Base-by-base conservation (phyloP, 2,797 vertebrate genomes). In the Gambelia wislizenii region DNA sequence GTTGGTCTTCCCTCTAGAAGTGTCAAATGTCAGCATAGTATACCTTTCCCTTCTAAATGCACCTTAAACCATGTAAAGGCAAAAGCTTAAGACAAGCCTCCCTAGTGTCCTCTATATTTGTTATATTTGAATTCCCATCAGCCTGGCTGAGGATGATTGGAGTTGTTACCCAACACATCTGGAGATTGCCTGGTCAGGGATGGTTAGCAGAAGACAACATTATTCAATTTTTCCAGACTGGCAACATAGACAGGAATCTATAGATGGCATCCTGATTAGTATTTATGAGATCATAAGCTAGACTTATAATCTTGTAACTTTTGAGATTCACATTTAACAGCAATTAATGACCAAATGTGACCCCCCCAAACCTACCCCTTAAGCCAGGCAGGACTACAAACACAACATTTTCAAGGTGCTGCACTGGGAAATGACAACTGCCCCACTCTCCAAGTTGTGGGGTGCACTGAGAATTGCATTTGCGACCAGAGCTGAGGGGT, bases 41-140 rank as follows among this genome's bases (percentile, higher is more conserved):
- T 44, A 27, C 44, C 59, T 86, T 75, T 56, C 61, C 33, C 22
- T 87, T 91, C 42, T 81, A 90, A 87, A 84, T 14, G 6, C 64
- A 75, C 8, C 30, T 89, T 59, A 61, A 92, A 33, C 83, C 82
- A 86, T 27, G 18, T 30, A 44, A 30, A 84, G 1, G 16, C 3
- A 2, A 89, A 88, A 61, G 75, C 33, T 72, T 64, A 16, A 64
- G 39, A 59, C 59, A 82, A 44, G 74, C 44, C 30, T 44, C 44
- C 42, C 42, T 47, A 22, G 25, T 12, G 10, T 76, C 74, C 42
- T 76, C 25, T 44, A 47, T 25, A 76, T 76, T 8, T 9, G 72
- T 75, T 25, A 33, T 67, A 67, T 30, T 67, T 67, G 64, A 67
- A 67, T 33, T 67, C 64, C 64, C 64, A 67, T 42, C 44, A 25